Evolutionary conservation across 2,113 vertebrate species (phyloP), one percentile per base, ranked within the genome.

Genomic region (Brevimyrus niger): DNA sequence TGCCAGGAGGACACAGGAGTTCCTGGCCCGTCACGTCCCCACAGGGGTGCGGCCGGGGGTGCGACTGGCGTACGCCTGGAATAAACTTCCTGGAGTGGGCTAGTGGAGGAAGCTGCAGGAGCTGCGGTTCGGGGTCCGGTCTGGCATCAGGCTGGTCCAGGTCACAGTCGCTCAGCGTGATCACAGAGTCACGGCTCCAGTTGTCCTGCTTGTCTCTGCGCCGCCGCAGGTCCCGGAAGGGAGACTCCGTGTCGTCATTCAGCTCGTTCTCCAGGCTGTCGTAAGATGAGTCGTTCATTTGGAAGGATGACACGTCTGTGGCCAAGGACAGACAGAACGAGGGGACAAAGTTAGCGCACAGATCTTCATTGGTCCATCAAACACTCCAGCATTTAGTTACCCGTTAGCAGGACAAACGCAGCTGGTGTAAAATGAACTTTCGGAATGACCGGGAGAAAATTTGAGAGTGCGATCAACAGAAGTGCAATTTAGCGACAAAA

Each of bases 231-330:
- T 95, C 93, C 1, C 94, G 95, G 73, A 95, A 96, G 0, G 97
- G 96, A 0, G 96, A 96, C 87, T 98, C 97, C 0, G 94, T 93
- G n/a, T 97, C 97, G 47, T 97, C 97, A 1, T 98, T 98, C 0
- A 97, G 95, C 93, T 98, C 97, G 0, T 98, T 98, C 94, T 99
- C 98, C 91, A 98, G 92, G 91, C 97, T 98, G 94, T 98, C 97
- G 0, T 98, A 99, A 88, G 97, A 98, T 3, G 98, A 99, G 94
- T 98, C 97, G 5, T 97, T 97, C 94, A 97, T 94, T 91, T 97
- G 97, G 91, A 97, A 97, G 88, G 96, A 97, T 42, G 97, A 96
- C 35, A 94, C 94, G 90, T 97, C 97, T 98, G 93, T 86, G 21
- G 35, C 90, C 88, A 89, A 92, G 42, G 50, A 87, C 23, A 87